Evolutionary conservation across 2,888 invertebrate species (phyloP), one percentile per base, ranked within the genome.

Genomic region (Drosophila setosimentum): DNA sequence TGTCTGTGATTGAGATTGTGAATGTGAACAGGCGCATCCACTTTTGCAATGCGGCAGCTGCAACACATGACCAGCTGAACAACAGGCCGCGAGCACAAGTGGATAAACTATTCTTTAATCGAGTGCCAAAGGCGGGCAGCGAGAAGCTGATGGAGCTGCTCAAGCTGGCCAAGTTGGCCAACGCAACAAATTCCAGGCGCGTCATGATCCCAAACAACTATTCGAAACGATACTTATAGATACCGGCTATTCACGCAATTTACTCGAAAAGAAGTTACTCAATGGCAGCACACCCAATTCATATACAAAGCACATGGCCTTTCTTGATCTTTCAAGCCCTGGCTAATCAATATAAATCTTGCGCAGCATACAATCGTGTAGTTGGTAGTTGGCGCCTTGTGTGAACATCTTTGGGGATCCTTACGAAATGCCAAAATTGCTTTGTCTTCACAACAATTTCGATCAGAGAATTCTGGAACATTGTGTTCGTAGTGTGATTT

Each of bases 51-150:
- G 54, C 71, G 76, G 67, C 87, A 91, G 90, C 74, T 83, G 37
- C 64, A 77, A 48, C 78, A 81, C 64, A 77, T 91, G 78, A 82
- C 49, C 54, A 54, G 58, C 67, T 91, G 33, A 92, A 92, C 78
- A 92, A 91, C 76, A 92, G 92, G 13, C 70, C 76, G 8, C 87
- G 78, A 40, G 91, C 92, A 10, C 81, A 92, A 70, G 94, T 95
- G 59, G 95, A 97, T 64, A 94, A 97, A 58, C 92, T 98, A 55
- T 97, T 98, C 94, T 98, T 98, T 93, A 98, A 98, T 93, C 94
- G 98, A 27, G 97, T 98, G 54, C 97, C 98, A 16, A 98, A 98
- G 94, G 97, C 97, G 42, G 98, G 97, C 76, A 97, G 97, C 61
- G 97, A 97, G 93, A 97, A 97, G 30, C 95, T 97, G 91, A 97